Evolutionary conservation across 2,113 vertebrate genomes (phyloP), one percentile per base, ranked within the genome.

Genomic region (Thomomys bottae): DNA sequence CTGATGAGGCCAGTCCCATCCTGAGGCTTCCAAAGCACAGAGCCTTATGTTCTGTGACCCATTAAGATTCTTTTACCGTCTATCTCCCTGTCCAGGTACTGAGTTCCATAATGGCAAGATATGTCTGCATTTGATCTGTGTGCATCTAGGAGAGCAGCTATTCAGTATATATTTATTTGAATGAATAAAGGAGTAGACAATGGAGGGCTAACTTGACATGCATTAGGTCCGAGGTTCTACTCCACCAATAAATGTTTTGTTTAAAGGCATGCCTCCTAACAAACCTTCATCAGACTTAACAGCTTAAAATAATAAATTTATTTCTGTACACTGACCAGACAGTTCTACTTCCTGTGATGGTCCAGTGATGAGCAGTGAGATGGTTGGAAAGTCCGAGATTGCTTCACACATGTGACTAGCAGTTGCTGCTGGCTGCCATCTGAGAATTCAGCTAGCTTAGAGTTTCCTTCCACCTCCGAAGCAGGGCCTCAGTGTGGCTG

Each of bases 341-440:
- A 59, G 34, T 71, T 82, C 32, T 84, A 40, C n/a, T 87, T 94
- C 42, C 11, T 81, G 24, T 64, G 81, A 77, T 91, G 42, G 86
- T 94, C 23, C 14, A n/a, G n/a, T n/a, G n/a, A 42, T 68, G 79
- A 57, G 30, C 24, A 64, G 42, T 89, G 34, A 36, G 42, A 72
- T 94, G 79, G 34, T 61, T 75, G 66, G 84, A 87, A 82, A 32
- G 71, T 94, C 90, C 90, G 88, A 89, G 88, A 87, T 80, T 94
- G 88, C 75, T 57, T 78, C 49, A 17, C 24, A 61, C 28, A 18
- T 78, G 79, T 85, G 85, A 30, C 76, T 91, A 75, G 88, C 88
- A 89, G 75, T 89, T 93, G 88, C 59, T 72, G 38, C 71, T 76
- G 90, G 75, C 78, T 91, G n/a, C 49, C 85, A 81, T 64, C 79